A percentile compares a stretch with the other conserved stretches of the same genome.
Conservation (phyloP, 2,113 vertebrate species). For the Bujurquina vittata region DNA sequence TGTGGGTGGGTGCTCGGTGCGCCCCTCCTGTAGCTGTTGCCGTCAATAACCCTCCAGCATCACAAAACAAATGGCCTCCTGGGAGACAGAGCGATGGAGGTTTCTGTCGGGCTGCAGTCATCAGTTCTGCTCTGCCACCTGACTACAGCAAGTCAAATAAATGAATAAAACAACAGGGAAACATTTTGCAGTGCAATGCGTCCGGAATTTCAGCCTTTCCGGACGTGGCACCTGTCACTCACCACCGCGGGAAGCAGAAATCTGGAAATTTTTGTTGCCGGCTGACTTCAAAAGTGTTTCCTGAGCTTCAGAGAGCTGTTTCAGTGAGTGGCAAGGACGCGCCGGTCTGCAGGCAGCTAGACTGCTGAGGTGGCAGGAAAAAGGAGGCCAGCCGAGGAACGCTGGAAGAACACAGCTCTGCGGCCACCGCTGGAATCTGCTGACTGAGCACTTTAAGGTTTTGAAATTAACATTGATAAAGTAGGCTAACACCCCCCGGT, state of each 20-base stretch:
- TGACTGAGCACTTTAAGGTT: conserved; percentile 66
- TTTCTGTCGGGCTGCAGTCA: conserved; percentile 22
- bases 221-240: conserved; percentile 46
- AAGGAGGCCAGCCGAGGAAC: conserved; percentile 59
- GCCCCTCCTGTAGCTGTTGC: conserved; percentile 16
- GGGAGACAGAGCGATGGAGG: conserved; percentile 30
- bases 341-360: conserved; percentile 16
- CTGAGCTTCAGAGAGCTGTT: conserved; percentile 27
- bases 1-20: neutral
- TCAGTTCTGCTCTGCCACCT: conserved; percentile 43
- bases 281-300: neutral
- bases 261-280: conserved; percentile 13
- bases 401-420: conserved; percentile 11
- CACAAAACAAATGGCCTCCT: conserved; percentile 53
- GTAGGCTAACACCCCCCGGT: conserved; percentile 45
- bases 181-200: conserved; percentile 6
- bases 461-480: conserved; percentile 78
- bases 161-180: neutral
- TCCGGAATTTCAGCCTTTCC: conserved; percentile 7
- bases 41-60: conserved; percentile 44
- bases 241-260: conserved; percentile 47
- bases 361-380: conserved; percentile 63
- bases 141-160: neutral
- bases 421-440: conserved; percentile 38
- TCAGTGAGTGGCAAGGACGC: neutral